Evolutionary conservation across 37 sponge, comb jelly and placozoan genomes (phyloP).

Genomic region (Agelas oroides): DNA sequence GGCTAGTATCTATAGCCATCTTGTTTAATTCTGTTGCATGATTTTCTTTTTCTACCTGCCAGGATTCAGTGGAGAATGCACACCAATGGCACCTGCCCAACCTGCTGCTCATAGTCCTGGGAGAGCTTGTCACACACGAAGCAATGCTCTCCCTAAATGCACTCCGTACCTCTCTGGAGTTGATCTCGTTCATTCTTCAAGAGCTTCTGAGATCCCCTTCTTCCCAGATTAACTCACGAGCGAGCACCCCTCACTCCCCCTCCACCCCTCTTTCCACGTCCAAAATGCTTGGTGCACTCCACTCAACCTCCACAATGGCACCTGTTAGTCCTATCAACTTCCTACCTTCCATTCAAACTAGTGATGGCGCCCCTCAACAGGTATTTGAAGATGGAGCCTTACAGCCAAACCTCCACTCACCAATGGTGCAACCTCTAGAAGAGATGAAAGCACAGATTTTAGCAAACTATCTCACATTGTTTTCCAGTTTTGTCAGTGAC

Average conservation of each 20-base stretch:
- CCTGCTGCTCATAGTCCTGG: not conserved
- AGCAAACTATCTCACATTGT: not conserved
- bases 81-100: not conserved
- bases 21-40: too few species aligned
- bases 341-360: too few species aligned
- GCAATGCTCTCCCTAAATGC: not conserved
- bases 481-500: constrained; percentile 2
- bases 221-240: constrained; percentile 1
- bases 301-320: too few species aligned
- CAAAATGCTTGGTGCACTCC: not conserved
- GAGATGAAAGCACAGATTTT: not conserved
- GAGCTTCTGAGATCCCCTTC: constrained; percentile 19
- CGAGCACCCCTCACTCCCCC: constrained; percentile 22
- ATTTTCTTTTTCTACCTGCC: not conserved
- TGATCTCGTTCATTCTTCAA: not conserved
- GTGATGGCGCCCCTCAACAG: too few species aligned
- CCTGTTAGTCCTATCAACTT: too few species aligned
- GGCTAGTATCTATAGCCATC: too few species aligned
- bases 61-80: constrained; percentile 33
- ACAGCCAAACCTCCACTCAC: not conserved
- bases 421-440: not conserved
- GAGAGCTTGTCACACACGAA: not conserved
- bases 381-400: too few species aligned
- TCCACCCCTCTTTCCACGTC: not conserved
- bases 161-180: not conserved